Conservation (phyloP, 2,113 vertebrate species). For the Hylia prasina region DNA sequence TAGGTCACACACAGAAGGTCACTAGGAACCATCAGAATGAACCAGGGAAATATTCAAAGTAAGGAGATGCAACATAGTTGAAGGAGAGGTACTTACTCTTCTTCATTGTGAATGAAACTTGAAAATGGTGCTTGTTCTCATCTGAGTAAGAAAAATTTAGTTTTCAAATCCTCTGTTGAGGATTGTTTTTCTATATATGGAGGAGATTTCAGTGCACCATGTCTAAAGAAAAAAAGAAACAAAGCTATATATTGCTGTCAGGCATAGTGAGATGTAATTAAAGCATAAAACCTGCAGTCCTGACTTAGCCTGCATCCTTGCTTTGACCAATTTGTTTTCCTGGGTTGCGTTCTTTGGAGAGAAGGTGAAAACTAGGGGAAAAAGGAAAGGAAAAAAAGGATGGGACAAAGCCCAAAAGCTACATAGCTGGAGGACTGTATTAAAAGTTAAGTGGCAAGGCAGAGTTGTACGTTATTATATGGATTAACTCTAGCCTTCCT, state of each 20-base stretch:
- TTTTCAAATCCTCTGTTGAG: neutral
- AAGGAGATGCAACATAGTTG: neutral
- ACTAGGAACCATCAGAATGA: neutral
- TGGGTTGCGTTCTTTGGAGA: neutral
- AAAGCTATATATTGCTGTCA: neutral
- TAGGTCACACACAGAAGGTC: neutral
- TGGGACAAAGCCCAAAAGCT: neutral
- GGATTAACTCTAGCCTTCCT: slow-evolving; percentile 60
- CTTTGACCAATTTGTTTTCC: neutral
- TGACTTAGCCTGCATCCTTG: neutral
- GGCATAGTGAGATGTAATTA: neutral
- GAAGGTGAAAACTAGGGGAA: neutral
- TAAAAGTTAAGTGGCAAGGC: neutral
- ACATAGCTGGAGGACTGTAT: neutral
- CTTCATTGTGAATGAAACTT: neutral
- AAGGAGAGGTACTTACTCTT: neutral
- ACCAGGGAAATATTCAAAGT: neutral
- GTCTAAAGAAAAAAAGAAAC: neutral
- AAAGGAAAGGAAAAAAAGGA: neutral
- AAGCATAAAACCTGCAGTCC: neutral
- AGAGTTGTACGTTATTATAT: accelerated
- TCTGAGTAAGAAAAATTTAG: neutral
- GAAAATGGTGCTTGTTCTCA: neutral
- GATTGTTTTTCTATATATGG: neutral
- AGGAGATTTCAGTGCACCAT: neutral